phyloP scores from a whole-genome alignment of 2,888 invertebrate species.

The Endomychus coccineus region DNA sequence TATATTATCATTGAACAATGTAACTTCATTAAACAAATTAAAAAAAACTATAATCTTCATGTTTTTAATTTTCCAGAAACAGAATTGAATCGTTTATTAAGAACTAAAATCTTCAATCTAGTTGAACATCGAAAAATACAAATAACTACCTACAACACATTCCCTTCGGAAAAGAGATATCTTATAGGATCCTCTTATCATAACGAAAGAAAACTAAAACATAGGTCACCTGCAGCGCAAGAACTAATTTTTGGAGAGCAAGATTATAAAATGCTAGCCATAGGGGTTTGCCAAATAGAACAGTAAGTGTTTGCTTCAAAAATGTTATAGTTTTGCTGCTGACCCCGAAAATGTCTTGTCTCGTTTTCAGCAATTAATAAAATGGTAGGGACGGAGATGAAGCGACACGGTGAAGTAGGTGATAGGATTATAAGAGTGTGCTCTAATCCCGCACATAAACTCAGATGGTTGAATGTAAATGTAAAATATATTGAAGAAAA shows the following conservation, averaged over 20 bases:
- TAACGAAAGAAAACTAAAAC: slow-evolving; percentile 51
- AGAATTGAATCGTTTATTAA: slow-evolving; percentile 54
- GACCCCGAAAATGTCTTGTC: too few species aligned
- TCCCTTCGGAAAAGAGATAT: slow-evolving; percentile 45
- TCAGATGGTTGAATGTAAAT: too few species aligned
- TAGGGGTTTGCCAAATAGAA: slow-evolving; percentile 43
- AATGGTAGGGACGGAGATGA: too few species aligned
- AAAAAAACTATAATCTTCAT: too few species aligned
- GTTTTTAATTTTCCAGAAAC: slow-evolving; percentile 43
- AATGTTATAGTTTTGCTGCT: too few species aligned
- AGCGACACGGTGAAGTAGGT: too few species aligned
- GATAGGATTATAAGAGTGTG: too few species aligned
- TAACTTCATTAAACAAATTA: too few species aligned
- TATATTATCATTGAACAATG: too few species aligned
- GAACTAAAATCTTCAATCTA: slow-evolving; percentile 54
- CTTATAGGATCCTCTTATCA: slow-evolving; percentile 49
- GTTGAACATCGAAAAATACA: slow-evolving; percentile 44
- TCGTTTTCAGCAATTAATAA: too few species aligned
- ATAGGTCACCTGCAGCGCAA: slow-evolving; percentile 52
- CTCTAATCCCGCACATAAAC: too few species aligned
- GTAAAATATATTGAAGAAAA: too few species aligned
- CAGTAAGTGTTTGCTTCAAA: slow-evolving; percentile 30
- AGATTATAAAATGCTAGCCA: slow-evolving; percentile 52
- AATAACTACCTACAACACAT: slow-evolving; percentile 41
- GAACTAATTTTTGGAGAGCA: slow-evolving; percentile 53